These are phyloP conservation scores for Trichonephila clavipes DNA, from an alignment of 1,140 invertebrate species.

Conservation along the genomic window DNA sequence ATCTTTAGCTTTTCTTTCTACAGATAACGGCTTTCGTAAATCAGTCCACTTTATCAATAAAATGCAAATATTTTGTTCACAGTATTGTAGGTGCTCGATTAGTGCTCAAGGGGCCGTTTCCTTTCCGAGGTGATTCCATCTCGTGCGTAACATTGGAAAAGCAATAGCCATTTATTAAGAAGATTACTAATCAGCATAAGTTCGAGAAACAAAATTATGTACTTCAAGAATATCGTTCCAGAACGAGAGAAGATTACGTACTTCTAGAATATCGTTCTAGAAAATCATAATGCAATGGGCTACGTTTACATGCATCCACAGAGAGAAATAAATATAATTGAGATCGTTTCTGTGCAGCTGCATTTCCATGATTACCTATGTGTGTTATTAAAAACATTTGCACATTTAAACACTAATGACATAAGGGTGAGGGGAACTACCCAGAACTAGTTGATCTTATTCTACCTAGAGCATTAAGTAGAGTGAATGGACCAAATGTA, in stretches of 20 bases:
- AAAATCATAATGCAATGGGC: not conserved
- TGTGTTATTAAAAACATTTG: slow-evolving; percentile 52
- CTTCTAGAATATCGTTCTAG: not conserved
- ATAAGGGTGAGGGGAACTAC: not conserved
- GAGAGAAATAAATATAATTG: slow-evolving; percentile 34
- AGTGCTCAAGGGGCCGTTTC: not conserved
- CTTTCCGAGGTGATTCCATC: not conserved
- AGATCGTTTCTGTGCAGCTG: not conserved
- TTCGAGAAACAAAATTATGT: not conserved
- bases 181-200: slow-evolving; percentile 1
- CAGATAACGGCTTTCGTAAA: not conserved
- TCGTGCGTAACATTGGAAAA: slow-evolving; percentile 25
- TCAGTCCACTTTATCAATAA: not conserved
- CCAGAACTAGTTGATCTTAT: not conserved
- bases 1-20: not conserved
- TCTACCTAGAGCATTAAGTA: not conserved
- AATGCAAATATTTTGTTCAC: slow-evolving; percentile 21
- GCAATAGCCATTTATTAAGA: slow-evolving; percentile 42
- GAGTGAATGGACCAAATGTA: no score
- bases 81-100: not conserved
- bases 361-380: slow-evolving; percentile 16
- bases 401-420: slow-evolving; percentile 3
- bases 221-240: not conserved
- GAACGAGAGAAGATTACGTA: not conserved
- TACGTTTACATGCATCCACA: not conserved